phyloP scores from a whole-genome alignment of 2,888 invertebrate genomes.

The Acanthoscelides obtectus region DNA sequence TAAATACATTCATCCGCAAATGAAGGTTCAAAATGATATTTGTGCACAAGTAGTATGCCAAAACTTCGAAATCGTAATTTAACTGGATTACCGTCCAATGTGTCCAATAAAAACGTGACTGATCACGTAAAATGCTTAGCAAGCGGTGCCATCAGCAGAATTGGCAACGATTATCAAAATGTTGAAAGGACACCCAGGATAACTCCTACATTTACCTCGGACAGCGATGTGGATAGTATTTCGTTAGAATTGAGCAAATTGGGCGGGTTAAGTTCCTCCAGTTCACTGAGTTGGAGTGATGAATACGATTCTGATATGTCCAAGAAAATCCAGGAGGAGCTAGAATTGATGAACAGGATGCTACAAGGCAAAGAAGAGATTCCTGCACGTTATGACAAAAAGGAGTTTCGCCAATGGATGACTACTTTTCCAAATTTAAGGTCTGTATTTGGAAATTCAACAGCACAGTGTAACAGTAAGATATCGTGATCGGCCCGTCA shows the following conservation, averaged over 20 bases:
- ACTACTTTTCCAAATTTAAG: slow-evolving; percentile 56
- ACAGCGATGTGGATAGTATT: slow-evolving; percentile 13
- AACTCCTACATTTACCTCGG: neutral
- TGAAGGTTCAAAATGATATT: neutral
- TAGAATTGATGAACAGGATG: slow-evolving; percentile 55
- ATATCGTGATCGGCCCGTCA: too few species aligned
- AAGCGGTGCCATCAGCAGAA: neutral
- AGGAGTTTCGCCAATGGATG: slow-evolving; percentile 58
- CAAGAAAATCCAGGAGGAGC: slow-evolving; percentile 51
- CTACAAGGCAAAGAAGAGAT: slow-evolving; percentile 53
- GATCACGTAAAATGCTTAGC: neutral
- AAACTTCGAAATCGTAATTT: slow-evolving; percentile 16
- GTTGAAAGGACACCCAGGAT: neutral
- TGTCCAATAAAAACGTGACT: slow-evolving; percentile 2
- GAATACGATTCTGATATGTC: slow-evolving; percentile 53
- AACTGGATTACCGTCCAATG: slow-evolving; percentile 9
- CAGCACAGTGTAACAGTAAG: too few species aligned
- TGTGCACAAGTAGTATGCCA: slow-evolving; percentile 8
- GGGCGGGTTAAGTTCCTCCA: slow-evolving; percentile 36
- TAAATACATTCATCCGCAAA: neutral
- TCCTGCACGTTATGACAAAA: slow-evolving; percentile 49
- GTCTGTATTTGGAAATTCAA: slow-evolving; percentile 34
- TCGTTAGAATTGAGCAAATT: slow-evolving; percentile 16
- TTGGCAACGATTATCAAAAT: neutral
- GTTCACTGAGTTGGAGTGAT: slow-evolving; percentile 51